phyloP scores from a whole-genome alignment of 2,888 invertebrate genomes.

The Agrochola macilenta region DNA sequence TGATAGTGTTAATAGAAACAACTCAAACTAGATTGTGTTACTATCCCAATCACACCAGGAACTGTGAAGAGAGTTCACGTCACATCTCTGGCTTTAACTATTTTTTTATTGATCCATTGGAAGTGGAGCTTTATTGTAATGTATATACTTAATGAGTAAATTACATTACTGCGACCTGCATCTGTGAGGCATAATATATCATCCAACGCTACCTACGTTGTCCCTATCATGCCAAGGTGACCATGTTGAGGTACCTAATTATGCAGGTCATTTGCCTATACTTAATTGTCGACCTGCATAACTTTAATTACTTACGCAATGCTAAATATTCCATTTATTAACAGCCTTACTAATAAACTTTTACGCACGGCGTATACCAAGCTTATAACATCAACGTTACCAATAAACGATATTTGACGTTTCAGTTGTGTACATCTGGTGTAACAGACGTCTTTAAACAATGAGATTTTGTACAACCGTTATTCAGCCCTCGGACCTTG shows the following conservation, averaged over 20 bases:
- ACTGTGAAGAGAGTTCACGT: neutral
- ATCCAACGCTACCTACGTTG: slow-evolving; percentile 16
- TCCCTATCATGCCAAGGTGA: slow-evolving; percentile 64
- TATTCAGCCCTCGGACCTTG: no score
- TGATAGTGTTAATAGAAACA: neutral
- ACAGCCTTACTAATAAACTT: no score
- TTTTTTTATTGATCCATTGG: neutral
- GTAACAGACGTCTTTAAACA: no score
- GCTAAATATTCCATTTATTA: slow-evolving; percentile 40
- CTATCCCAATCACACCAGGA: neutral
- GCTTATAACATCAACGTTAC: no score
- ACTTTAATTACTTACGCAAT: slow-evolving; percentile 30
- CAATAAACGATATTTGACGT: no score
- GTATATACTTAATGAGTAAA: neutral
- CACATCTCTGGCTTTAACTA: neutral
- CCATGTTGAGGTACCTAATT: slow-evolving; percentile 54
- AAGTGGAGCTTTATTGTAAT: neutral
- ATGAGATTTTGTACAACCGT: no score
- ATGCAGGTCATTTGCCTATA: slow-evolving; percentile 60
- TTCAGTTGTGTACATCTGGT: no score
- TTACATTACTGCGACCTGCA: slow-evolving; percentile 22
- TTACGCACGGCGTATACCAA: no score
- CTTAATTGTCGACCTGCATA: slow-evolving; percentile 56
- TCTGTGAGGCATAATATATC: slow-evolving; percentile 13
- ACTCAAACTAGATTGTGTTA: neutral